phyloP scores from a whole-genome alignment of 2,113 vertebrate genomes.

The Hippocampus mohnikei region DNA sequence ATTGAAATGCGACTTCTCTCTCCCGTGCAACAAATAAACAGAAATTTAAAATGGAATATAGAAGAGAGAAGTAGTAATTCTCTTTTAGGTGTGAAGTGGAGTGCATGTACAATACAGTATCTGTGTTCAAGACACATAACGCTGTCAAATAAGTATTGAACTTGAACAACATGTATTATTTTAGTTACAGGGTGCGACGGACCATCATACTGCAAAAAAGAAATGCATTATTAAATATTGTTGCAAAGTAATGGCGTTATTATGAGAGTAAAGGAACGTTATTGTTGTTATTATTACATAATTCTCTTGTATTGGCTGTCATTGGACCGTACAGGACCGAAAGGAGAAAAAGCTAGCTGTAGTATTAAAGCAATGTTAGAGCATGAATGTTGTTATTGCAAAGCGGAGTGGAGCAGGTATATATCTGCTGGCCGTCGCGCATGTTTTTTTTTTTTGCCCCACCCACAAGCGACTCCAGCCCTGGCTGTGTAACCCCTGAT shows the following conservation, averaged over 20 bases:
- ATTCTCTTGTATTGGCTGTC: background rate
- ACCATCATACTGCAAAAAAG: background rate
- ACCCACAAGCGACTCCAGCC: conserved; percentile 71
- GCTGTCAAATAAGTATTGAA: too few relatives aligned
- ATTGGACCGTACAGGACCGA: background rate
- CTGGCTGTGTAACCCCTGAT: conserved; percentile 71
- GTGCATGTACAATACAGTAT: too few relatives aligned
- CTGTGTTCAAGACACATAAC: too few relatives aligned
- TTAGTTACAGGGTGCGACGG: too few relatives aligned
- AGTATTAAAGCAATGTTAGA: background rate
- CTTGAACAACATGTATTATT: too few relatives aligned
- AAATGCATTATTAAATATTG: too few relatives aligned
- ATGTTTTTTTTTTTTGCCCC: conserved; percentile 50
- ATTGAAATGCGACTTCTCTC: background rate
- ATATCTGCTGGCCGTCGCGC: conserved; percentile 52
- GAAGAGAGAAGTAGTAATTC: too few relatives aligned
- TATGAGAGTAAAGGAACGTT: background rate
- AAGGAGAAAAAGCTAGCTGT: too few relatives aligned
- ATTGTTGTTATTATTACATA: background rate
- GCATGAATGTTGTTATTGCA: background rate
- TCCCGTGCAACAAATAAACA: background rate
- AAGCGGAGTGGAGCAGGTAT: conserved; percentile 57
- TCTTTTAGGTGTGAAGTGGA: too few relatives aligned
- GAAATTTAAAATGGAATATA: background rate
- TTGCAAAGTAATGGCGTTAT: too few relatives aligned